Evolutionary conservation across 1,140 invertebrate species (phyloP), one percentile per base, ranked within the genome.

Genomic region (Drosophila sp.): DNA sequence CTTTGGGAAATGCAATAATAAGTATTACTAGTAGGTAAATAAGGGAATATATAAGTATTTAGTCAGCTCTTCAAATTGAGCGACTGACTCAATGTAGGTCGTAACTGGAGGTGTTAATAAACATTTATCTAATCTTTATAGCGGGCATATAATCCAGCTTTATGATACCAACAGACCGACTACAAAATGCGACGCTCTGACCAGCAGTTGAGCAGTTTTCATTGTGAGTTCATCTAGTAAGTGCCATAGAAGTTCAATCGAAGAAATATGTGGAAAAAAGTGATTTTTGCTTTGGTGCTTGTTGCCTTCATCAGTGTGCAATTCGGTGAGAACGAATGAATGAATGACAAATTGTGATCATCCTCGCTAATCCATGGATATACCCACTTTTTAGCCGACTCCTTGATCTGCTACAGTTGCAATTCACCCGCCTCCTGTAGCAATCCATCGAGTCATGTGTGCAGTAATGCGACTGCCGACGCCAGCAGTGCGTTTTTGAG

Each of bases 401-500:
- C 77, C 0, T 44, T 89, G 17, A 66, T 11, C 23, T 89, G 84
- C 64, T 66, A 77, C 41, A 82, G 40, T 17, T 89, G 84, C 23
- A 58, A 60, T 5, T 25, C 66, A 0, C 29, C 38, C 0, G 17
- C 33, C 1, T 41, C 38, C 3, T 86, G 75, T 23, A 25, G 23
- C 0, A 72, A 32, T 35, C 82, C 82, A 5, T 29, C 60, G 8
- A 41, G 56, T 25, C 62, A 80, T 25, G 10, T 30, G 4, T 89
- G 84, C 44, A 55, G 6, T 8, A 68, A 84, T 41, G 8, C 2
- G 0, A 72, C 77, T 1, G 84, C 84, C 6, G 76, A 89, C 66
- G 11, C 44, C n/a, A 78, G 70, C 29, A 70, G 27, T 41, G 2
- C 0, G 0, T 67, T 25, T 32, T 33, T 87, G 17, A 41, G 1